These are phyloP conservation scores for Microdon myrmicae DNA, from an alignment of 2,888 invertebrate genomes.

Conservation along the genomic window DNA sequence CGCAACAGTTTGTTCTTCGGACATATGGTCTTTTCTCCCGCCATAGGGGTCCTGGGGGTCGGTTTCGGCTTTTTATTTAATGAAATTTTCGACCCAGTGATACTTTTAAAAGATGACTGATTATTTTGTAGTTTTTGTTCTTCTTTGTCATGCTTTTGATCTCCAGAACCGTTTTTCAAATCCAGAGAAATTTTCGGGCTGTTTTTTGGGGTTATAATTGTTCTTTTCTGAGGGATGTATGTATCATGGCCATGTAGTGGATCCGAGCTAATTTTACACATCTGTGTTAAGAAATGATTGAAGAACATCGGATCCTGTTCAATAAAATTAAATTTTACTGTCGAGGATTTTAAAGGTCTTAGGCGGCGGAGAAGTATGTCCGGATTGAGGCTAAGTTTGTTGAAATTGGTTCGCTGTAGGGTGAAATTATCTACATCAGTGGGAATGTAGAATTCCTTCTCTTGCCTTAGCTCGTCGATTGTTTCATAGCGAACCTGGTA, in stretches of 20 bases:
- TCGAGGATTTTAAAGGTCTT: conserved; percentile 50
- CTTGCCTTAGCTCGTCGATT: conserved; percentile 57
- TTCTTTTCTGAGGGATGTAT: conserved; percentile 7
- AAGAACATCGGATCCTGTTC: conserved; percentile 63
- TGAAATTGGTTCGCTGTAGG: conserved; percentile 59
- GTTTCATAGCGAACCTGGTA: conserved; percentile 59
- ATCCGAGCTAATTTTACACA: conserved; percentile 21
- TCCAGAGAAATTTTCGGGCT: background rate
- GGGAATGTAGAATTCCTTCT: conserved; percentile 59
- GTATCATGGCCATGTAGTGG: background rate
- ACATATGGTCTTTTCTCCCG: conserved; percentile 18
- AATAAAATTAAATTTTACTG: conserved; percentile 57
- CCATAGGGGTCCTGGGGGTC: conserved; percentile 42
- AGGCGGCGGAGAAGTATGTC: conserved; percentile 56
- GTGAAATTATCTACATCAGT: conserved; percentile 41
- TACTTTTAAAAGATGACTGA: background rate
- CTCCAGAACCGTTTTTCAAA: conserved; percentile 16
- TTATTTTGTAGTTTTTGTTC: too few species aligned
- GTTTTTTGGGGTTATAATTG: background rate
- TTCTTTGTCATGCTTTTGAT: too few species aligned
- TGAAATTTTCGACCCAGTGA: background rate
- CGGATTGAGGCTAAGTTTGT: conserved; percentile 58
- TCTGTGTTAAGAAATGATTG: conserved; percentile 54
- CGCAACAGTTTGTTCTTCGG: conserved; percentile 55
- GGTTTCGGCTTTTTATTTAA: conserved; percentile 36